Percentiles rank a stretch among this genome's conserved stretches.
Evolutionary conservation across 2,888 invertebrate genomes (phyloP).

Genomic region (Drosophila eohydei): DNA sequence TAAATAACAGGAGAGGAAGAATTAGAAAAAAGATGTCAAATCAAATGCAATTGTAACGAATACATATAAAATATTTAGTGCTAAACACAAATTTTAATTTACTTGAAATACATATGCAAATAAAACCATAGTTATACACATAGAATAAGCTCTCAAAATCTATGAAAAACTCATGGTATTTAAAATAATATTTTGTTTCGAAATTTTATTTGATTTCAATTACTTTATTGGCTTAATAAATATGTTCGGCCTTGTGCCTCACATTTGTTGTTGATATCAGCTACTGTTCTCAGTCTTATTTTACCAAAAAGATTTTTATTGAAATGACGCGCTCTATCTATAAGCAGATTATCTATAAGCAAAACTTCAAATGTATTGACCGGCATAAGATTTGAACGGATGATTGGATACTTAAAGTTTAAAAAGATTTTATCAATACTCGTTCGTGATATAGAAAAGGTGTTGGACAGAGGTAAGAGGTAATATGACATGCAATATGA

Average conservation of each 20-base stretch:
- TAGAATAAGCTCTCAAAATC: background rate
- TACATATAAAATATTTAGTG: background rate
- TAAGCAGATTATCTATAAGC: background rate
- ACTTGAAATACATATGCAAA: background rate
- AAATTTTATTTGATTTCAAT: background rate
- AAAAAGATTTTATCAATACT: background rate
- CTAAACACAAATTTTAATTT: background rate
- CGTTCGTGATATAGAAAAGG: background rate
- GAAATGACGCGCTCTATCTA: background rate
- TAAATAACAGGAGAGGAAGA: background rate
- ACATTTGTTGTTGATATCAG: background rate
- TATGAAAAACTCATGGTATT: background rate
- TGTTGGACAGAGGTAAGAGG: conserved; percentile 11
- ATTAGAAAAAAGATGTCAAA: background rate
- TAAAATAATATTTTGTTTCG: background rate
- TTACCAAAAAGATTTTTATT: background rate
- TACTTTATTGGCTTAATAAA: too few species aligned
- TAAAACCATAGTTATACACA: background rate
- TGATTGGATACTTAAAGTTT: background rate
- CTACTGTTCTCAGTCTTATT: background rate
- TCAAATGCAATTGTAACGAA: background rate
- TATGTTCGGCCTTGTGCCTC: background rate
- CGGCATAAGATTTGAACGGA: background rate
- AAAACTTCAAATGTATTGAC: background rate
- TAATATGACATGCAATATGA: conserved; percentile 38